A percentile compares a stretch with the other conserved stretches of the same genome.
Conservation (phyloP, 2,113 vertebrate genomes). For the Martes martes region DNA sequence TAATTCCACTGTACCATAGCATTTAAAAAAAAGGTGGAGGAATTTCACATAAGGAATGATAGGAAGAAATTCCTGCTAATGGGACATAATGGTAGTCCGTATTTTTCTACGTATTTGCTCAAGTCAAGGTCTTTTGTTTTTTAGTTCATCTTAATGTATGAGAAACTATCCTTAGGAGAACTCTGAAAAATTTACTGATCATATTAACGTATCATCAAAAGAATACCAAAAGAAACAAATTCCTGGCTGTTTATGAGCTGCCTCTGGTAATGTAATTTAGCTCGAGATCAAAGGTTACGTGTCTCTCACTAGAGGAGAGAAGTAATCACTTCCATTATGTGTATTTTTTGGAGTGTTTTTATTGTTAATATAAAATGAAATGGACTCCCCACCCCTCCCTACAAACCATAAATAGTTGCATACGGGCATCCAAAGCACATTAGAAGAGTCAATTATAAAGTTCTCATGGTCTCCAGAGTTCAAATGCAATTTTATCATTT, state of each 20-base stretch:
- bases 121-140: not conserved
- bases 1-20: not conserved
- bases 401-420: not conserved
- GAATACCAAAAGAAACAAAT: conserved; percentile 1
- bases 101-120: not conserved
- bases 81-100: not conserved
- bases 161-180: not conserved
- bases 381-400: not conserved
- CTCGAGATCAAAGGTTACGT: conserved; percentile 51
- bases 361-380: conserved; percentile 51
- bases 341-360: conserved; percentile 42
- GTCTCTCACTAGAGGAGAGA: conserved; percentile 25
- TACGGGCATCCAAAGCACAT: not conserved
- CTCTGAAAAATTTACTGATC: conserved; percentile 20
- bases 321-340: conserved; percentile 35
- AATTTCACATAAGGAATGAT: not conserved
- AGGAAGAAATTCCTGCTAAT: not conserved
- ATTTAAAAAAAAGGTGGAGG: not conserved
- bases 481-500: conserved; percentile 60
- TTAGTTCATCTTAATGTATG: not conserved
- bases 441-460: conserved; percentile 40
- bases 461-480: conserved; percentile 48
- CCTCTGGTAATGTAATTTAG: conserved; percentile 48
- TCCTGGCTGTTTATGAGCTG: not conserved
- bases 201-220: conserved; percentile 42